Evolutionary conservation across 2,113 vertebrate genomes (phyloP).

Genomic region (Podilymbus podiceps): DNA sequence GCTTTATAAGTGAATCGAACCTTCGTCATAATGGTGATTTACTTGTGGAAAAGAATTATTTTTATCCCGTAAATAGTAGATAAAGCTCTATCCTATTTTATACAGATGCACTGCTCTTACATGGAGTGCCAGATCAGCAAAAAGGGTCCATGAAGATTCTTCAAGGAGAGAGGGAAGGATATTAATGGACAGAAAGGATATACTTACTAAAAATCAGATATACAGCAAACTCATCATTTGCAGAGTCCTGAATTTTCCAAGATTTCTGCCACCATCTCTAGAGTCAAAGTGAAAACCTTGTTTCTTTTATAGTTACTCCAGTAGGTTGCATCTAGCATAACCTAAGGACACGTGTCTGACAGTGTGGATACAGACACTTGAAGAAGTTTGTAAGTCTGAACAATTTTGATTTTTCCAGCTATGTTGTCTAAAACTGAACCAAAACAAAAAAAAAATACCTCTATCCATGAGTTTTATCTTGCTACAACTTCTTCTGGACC

Average conservation of each 20-base stretch:
- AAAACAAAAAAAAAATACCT: not conserved
- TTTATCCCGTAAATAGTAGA: not conserved
- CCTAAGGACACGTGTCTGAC: accelerated
- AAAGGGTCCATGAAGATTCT: not conserved
- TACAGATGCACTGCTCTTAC: not conserved
- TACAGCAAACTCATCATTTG: accelerated
- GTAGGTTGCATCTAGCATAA: not conserved
- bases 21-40: not conserved
- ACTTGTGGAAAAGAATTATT: not conserved
- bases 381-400: not conserved
- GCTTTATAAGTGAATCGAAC: not conserved
- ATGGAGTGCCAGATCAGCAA: not conserved
- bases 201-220: not conserved
- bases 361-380: not conserved
- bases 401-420: not conserved
- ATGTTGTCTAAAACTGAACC: not conserved
- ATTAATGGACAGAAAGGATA: not conserved
- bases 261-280: not conserved
- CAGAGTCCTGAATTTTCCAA: not conserved
- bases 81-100: not conserved
- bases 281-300: not conserved
- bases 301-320: not conserved
- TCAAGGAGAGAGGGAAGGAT: not conserved
- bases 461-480: not conserved
- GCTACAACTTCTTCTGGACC: not conserved